Conservation (phyloP, 2,113 vertebrate species). For the Callaeas wilsoni region DNA sequence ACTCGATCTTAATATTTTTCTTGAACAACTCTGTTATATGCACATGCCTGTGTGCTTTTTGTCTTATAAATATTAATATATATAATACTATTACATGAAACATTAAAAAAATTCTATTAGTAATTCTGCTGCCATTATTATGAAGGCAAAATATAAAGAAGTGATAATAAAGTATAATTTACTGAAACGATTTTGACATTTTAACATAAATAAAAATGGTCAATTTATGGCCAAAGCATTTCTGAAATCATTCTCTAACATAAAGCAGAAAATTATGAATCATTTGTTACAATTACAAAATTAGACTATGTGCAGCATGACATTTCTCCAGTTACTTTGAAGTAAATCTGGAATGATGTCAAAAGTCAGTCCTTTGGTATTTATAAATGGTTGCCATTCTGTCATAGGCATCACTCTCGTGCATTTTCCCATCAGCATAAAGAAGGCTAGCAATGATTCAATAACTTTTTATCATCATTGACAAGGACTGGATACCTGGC, state of each 20-base stretch:
- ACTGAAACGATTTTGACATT: neutral
- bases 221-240: neutral
- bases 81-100: neutral
- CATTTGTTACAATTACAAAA: neutral
- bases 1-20: neutral
- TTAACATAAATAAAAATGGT: neutral
- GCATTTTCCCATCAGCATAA: neutral
- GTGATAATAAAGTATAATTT: neutral
- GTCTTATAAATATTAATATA: neutral
- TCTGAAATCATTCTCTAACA: neutral
- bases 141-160: neutral
- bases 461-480: neutral
- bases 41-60: neutral
- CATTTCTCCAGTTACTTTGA: neutral
- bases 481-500: neutral
- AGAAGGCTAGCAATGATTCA: neutral
- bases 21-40: neutral
- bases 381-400: neutral
- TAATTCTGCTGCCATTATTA: neutral
- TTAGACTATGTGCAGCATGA: neutral
- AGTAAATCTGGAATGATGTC: neutral
- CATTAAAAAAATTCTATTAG: neutral
- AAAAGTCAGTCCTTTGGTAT: neutral
- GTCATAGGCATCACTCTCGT: rapidly evolving
- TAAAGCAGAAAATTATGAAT: neutral